Evolutionary conservation across 2,113 vertebrate species (phyloP), one percentile per base, ranked within the genome.

Genomic region (Amblyornis subalaris): DNA sequence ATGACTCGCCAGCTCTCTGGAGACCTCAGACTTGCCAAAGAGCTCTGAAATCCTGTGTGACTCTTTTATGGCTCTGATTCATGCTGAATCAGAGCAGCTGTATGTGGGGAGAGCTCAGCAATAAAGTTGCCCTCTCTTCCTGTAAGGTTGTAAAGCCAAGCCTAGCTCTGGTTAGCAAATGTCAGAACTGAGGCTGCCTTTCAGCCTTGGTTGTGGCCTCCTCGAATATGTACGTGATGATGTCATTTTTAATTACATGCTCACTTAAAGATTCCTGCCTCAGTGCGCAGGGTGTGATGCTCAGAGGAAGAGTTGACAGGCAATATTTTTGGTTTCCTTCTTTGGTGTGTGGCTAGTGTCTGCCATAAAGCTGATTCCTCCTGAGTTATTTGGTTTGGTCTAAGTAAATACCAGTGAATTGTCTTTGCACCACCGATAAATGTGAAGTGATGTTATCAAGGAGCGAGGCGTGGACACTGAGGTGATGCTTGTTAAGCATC

Each of bases 51-150:
- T 91, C 77, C 88, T 77, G 28, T 76, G 64, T 93, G 92, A 89
- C 50, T 93, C 51, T 66, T 66, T 50, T 62, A 76, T 60, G 75
- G 75, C 78, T 94, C 77, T 95, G 91, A 91, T 91, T 95, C 85
- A 91, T 51, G 71, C 74, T 96, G 93, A 92, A 89, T 96, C 92
- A 90, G 69, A 90, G 80, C 80, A 89, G 70, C 85, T 78, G 22
- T 60, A 14, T 69, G 84, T 75, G 83, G 61, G 83, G 36, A 86
- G 48, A 51, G 57, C 61, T 70, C 28, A 9, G 88, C 74, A 90
- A 48, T 85, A 48, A 66, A 77, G 72, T 44, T 66, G 35, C 74
- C 33, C 36, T 90, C 67, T 76, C 62, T 90, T 88, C 81, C 82
- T 1, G 1, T 48, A 18, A 77, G 55, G 60, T 25, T 90, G 78